Evolutionary conservation across 2,113 vertebrate species (phyloP).

Genomic region (Paramisgurnus dabryanus): DNA sequence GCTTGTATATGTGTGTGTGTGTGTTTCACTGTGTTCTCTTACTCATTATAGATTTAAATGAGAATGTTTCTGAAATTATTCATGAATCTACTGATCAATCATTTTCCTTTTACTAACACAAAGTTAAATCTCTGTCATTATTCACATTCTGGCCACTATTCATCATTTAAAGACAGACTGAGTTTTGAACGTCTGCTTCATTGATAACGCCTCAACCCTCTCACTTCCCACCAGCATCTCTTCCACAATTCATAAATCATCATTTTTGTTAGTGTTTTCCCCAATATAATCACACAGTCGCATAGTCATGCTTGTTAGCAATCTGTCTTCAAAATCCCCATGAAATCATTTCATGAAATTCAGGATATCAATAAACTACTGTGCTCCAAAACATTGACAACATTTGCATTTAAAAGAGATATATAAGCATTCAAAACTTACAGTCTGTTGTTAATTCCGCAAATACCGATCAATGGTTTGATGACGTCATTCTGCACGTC

Average conservation of each 20-base stretch:
- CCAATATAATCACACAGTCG: too few species aligned
- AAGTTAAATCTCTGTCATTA: conserved; percentile 7
- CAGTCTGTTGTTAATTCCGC: too few species aligned
- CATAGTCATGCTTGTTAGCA: too few species aligned
- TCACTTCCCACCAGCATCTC: neutral
- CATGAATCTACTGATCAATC: conserved; percentile 21
- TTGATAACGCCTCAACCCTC: neutral
- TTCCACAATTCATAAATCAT: neutral
- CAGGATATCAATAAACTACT: too few species aligned
- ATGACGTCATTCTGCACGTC: too few species aligned
- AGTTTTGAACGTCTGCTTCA: neutral
- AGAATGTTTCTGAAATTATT: conserved; percentile 36
- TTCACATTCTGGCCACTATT: neutral
- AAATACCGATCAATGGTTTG: too few species aligned
- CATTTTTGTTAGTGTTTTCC: neutral
- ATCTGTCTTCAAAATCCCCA: too few species aligned
- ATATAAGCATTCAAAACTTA: too few species aligned
- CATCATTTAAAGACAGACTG: neutral
- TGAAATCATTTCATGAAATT: too few species aligned
- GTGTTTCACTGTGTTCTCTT: neutral
- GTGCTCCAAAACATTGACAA: too few species aligned
- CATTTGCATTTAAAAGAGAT: too few species aligned
- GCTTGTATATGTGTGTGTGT: neutral
- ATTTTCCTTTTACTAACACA: conserved; percentile 1
- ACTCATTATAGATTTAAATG: conserved; percentile 17